Evolutionary conservation across 2,797 vertebrate species (phyloP).

Genomic region (Pelodytes ibericus): DNA sequence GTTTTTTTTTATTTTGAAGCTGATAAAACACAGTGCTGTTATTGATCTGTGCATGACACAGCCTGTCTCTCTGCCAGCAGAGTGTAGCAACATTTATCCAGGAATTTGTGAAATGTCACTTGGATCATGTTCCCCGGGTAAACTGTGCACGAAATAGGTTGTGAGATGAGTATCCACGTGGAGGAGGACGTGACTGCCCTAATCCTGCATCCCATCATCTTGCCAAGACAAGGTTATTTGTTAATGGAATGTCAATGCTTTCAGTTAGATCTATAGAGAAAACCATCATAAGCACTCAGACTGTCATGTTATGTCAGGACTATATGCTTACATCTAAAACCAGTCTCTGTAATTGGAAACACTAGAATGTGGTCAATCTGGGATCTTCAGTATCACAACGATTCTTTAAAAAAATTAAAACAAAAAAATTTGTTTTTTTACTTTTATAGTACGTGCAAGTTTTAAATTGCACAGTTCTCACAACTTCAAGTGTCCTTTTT

Average conservation of each 20-base stretch:
- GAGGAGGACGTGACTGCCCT: slow-evolving; percentile 73
- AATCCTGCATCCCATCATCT: slow-evolving; percentile 67
- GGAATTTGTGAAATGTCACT: slow-evolving; percentile 87
- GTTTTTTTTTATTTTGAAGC: slow-evolving; percentile 74
- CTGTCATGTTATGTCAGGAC: slow-evolving; percentile 56
- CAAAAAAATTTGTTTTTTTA: too few relatives aligned
- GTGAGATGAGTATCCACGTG: slow-evolving; percentile 70
- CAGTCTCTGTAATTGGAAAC: slow-evolving; percentile 22
- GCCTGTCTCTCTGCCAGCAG: slow-evolving; percentile 73
- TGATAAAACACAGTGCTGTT: slow-evolving; percentile 76
- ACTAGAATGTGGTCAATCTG: slow-evolving; percentile 19
- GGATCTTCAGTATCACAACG: slow-evolving; percentile 4
- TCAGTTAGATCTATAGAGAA: slow-evolving; percentile 66
- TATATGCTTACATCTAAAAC: slow-evolving; percentile 27
- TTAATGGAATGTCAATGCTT: slow-evolving; percentile 69
- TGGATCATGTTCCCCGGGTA: slow-evolving; percentile 80
- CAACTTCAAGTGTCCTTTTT: too few relatives aligned
- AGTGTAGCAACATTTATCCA: slow-evolving; percentile 85
- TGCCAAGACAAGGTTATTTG: slow-evolving; percentile 69
- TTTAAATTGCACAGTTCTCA: too few relatives aligned
- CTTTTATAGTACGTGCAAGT: too few relatives aligned
- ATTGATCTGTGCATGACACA: slow-evolving; percentile 82
- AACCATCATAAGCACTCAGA: slow-evolving; percentile 62
- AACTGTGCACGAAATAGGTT: slow-evolving; percentile 74
- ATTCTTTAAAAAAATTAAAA: slow-evolving; percentile 6